A percentile compares a stretch with the other conserved stretches of the same genome.
phyloP scores from a whole-genome alignment of 2,113 vertebrate genomes.

The Shinisaurus crocodilurus region DNA sequence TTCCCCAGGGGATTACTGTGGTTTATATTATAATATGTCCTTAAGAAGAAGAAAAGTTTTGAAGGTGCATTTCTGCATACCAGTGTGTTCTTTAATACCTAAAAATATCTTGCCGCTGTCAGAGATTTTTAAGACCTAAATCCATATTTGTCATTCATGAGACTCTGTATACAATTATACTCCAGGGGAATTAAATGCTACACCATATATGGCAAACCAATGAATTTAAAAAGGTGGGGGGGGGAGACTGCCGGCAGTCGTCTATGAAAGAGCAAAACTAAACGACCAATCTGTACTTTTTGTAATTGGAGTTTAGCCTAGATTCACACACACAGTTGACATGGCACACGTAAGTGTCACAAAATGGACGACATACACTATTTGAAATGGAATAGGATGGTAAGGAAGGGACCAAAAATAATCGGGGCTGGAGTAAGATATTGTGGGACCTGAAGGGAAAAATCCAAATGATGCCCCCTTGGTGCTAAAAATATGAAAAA shows the following conservation, averaged over 20 bases:
- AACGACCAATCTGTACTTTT: fast-evolving
- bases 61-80: neutral
- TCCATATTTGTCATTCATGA: slow-evolving; percentile 35
- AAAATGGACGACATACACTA: fast-evolving
- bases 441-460: neutral
- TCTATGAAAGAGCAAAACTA: slow-evolving; percentile 4
- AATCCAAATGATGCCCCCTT: neutral
- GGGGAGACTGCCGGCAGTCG: neutral
- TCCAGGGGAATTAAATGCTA: slow-evolving; percentile 2
- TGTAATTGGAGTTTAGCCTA: neutral
- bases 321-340: neutral
- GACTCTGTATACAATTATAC: neutral
- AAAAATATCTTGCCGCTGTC: slow-evolving; percentile 30
- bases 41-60: slow-evolving; percentile 26
- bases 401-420: too few relatives aligned
- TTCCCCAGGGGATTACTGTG: slow-evolving; percentile 20
- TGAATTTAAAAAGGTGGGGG: neutral
- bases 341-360: fast-evolving
- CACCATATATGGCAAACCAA: neutral
- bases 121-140: slow-evolving; percentile 11
- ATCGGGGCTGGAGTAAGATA: neutral
- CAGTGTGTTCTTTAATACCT: neutral
- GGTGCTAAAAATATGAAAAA: neutral
- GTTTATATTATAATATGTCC: neutral
- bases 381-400: neutral